Evolutionary conservation across 2,888 invertebrate species (phyloP).

Genomic region (Celastrina argiolus): DNA sequence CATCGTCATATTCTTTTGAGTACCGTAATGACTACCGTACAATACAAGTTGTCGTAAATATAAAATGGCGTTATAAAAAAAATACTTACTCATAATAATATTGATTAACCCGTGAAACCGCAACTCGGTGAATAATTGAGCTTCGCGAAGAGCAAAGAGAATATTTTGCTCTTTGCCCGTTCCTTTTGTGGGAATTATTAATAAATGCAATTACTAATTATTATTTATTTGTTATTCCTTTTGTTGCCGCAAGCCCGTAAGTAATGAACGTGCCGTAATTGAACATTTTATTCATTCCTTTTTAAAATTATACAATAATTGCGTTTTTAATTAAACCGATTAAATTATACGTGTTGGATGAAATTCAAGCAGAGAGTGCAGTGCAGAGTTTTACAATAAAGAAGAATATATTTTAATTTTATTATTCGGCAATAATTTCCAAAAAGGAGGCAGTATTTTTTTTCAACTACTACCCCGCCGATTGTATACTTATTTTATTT

Average conservation of each 20-base stretch:
- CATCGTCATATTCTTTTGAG: too few relatives aligned
- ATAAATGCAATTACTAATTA: constrained; percentile 5
- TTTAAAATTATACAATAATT: not conserved
- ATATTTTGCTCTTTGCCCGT: not conserved
- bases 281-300: not conserved
- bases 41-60: too few relatives aligned
- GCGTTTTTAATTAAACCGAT: not conserved
- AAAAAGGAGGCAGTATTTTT: too few relatives aligned
- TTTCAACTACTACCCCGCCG: too few relatives aligned
- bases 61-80: too few relatives aligned
- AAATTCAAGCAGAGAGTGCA: not conserved
- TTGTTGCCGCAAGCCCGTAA: not conserved
- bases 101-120: constrained; percentile 8
- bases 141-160: constrained; percentile 1
- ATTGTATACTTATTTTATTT: too few relatives aligned
- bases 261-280: not conserved
- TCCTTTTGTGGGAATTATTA: constrained; percentile 9
- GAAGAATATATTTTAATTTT: not conserved
- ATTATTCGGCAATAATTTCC: too few relatives aligned
- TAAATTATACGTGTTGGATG: not conserved
- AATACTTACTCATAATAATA: not conserved
- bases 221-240: constrained; percentile 2
- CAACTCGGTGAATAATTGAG: not conserved
- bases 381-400: not conserved
- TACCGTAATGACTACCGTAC: too few relatives aligned